Conservation (phyloP, 2,113 vertebrate species). For the Pomatorhinus ruficollis region DNA sequence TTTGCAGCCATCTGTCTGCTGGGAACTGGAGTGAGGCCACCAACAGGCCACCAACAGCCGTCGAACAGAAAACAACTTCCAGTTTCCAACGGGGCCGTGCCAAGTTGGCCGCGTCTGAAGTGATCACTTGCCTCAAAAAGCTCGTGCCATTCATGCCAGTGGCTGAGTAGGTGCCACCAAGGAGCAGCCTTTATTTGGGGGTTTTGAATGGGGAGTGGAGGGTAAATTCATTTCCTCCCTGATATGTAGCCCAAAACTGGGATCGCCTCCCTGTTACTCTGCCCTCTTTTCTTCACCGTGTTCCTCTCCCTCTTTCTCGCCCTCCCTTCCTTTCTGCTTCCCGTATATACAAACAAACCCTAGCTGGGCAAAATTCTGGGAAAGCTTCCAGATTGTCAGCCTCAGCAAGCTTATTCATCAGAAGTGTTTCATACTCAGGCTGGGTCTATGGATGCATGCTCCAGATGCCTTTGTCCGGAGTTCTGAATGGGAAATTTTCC, state of each 20-base stretch:
- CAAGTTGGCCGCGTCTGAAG: slow-evolving; percentile 30
- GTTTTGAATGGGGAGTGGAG: background rate
- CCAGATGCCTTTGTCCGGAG: slow-evolving; percentile 47
- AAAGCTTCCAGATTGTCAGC: slow-evolving; percentile 48
- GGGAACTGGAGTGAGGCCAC: slow-evolving; percentile 51
- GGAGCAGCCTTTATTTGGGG: background rate
- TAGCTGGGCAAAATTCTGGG: slow-evolving; percentile 42
- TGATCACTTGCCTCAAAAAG: background rate
- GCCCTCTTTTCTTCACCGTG: background rate
- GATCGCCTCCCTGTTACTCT: background rate
- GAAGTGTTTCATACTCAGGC: slow-evolving; percentile 27
- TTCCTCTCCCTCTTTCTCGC: background rate
- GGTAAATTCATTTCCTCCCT: background rate
- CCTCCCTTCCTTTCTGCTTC: background rate
- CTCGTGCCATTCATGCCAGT: background rate
- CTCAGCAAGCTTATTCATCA: slow-evolving; percentile 59
- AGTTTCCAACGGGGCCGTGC: background rate
- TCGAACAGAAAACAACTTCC: background rate
- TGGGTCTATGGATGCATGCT: background rate
- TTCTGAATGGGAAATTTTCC: slow-evolving; percentile 29
- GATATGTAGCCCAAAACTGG: background rate
- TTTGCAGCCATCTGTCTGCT: slow-evolving; percentile 46
- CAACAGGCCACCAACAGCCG: slow-evolving; percentile 56
- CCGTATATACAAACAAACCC: slow-evolving; percentile 15
- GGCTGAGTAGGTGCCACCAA: background rate